A percentile compares a stretch with the other conserved stretches of the same genome.
phyloP scores from a whole-genome alignment of 2,113 vertebrate species.

The Otocyon megalotis region DNA sequence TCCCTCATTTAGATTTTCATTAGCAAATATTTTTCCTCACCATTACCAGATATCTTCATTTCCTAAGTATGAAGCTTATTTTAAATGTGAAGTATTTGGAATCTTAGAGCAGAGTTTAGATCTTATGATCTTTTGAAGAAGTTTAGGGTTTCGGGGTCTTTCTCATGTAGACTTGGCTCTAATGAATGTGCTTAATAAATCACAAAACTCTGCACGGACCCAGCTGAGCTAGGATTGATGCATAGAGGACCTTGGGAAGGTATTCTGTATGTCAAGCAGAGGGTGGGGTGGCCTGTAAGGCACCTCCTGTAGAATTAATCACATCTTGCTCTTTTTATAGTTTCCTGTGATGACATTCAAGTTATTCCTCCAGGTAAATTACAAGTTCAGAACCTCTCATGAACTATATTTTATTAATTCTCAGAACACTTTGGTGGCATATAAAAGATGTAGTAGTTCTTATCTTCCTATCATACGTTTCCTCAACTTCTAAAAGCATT shows the following conservation, averaged over 20 bases:
- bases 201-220: conserved; percentile 58
- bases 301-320: conserved; percentile 45
- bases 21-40: conserved; percentile 72
- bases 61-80: conserved; percentile 58
- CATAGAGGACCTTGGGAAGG: background rate
- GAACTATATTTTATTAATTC: conserved; percentile 56
- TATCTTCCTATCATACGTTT: background rate
- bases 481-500: background rate
- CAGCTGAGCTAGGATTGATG: background rate
- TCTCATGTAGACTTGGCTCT: background rate
- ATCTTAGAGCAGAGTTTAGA: background rate
- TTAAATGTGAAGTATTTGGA: conserved; percentile 48
- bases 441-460: background rate
- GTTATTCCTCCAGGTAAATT: conserved; percentile 70
- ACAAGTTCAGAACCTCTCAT: conserved; percentile 47
- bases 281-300: background rate
- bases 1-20: conserved; percentile 60
- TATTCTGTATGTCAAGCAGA: background rate
- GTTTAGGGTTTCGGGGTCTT: background rate
- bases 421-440: conserved; percentile 10
- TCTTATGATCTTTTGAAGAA: conserved; percentile 10
- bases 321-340: conserved; percentile 51
- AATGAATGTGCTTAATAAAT: conserved; percentile 76
- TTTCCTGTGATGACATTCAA: conserved; percentile 51
- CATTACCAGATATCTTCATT: conserved; percentile 58